Evolutionary conservation across 2,888 invertebrate species (phyloP).

Genomic region (Didymodactylos carnosus): DNA sequence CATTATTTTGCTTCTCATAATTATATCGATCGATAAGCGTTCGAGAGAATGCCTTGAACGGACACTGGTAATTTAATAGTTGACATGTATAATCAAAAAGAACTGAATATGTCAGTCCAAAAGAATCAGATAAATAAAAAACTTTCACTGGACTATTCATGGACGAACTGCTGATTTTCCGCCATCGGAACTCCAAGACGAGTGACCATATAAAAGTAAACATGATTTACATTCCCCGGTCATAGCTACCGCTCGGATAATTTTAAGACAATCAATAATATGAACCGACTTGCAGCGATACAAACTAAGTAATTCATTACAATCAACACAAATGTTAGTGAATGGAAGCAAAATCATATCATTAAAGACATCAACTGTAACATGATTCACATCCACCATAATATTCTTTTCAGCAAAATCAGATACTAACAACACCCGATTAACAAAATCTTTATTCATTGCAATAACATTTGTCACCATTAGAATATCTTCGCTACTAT

Average conservation of each 20-base stretch:
- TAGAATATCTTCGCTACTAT: not conserved
- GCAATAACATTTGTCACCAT: not conserved
- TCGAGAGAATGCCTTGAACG: not conserved
- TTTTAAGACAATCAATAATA: not conserved
- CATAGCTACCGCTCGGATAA: not conserved
- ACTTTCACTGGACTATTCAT: not conserved
- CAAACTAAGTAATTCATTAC: not conserved
- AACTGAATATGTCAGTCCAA: not conserved
- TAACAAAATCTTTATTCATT: not conserved
- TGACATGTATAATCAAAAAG: not conserved
- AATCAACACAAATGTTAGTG: not conserved
- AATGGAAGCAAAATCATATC: not conserved
- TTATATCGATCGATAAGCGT: not conserved
- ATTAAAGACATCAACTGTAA: not conserved
- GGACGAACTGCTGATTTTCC: not conserved
- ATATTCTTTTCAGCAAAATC: not conserved
- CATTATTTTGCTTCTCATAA: not conserved
- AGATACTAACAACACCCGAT: not conserved
- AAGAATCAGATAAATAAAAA: not conserved
- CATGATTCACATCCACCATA: not conserved
- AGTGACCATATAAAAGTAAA: not conserved
- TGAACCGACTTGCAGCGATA: not conserved
- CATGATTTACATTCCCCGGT: not conserved
- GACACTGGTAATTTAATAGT: not conserved
- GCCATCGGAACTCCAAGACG: not conserved